Conservation (phyloP, 2,797 vertebrate species). For the Myotis myotis region DNA sequence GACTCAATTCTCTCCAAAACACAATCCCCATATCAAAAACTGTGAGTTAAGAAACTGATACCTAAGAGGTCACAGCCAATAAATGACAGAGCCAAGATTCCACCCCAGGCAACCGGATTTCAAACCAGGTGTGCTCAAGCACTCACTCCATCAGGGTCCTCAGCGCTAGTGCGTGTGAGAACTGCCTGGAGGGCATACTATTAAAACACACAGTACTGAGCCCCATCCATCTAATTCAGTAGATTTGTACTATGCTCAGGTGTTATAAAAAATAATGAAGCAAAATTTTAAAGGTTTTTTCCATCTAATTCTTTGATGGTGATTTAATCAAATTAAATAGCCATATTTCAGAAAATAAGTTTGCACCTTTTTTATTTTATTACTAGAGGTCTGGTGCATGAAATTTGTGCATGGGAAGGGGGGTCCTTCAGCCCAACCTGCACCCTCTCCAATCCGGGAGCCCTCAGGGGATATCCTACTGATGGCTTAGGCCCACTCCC, state of each 20-base stretch:
- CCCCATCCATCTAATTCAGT: neutral
- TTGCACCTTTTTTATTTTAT: neutral
- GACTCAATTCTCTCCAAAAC: neutral
- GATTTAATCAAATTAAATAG: constrained; percentile 15
- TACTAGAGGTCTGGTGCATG: too few species aligned
- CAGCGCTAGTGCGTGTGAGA: neutral
- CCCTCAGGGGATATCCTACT: too few species aligned
- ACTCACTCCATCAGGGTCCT: neutral
- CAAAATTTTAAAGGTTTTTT: neutral
- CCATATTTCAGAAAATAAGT: neutral
- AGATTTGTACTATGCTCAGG: neutral
- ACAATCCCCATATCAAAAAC: neutral
- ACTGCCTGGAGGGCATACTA: neutral
- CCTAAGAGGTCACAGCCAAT: neutral
- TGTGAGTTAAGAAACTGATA: neutral
- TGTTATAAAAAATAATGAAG: neutral
- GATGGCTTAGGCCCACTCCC: too few species aligned
- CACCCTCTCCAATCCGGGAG: too few species aligned
- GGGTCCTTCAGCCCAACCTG: too few species aligned
- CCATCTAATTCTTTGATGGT: neutral
- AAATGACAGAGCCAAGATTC: neutral
- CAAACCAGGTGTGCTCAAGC: neutral
- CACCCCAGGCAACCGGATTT: neutral
- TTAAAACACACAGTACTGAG: neutral
- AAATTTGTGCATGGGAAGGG: too few species aligned